Base-by-base conservation (phyloP, 2,797 vertebrate genomes). In the Cephalopachus bancanus region DNA sequence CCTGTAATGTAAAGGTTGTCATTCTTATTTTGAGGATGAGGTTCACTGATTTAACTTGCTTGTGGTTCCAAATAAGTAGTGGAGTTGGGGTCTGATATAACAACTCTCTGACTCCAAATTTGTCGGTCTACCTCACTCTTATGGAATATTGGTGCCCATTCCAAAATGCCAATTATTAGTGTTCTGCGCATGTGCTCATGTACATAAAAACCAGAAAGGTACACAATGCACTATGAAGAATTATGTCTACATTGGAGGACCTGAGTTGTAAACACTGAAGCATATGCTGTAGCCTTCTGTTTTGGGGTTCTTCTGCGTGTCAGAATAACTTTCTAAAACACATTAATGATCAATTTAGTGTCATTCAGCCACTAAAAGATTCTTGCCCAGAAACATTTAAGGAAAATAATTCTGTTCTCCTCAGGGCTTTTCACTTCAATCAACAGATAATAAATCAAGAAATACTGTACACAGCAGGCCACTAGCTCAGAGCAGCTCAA, bases 361-460 rank as follows among this genome's bases (percentile, higher is more conserved):
- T 92, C 92, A 81, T 97, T 86, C 81, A 93, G 60, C 55, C 59
- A 76, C 81, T 95, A 91, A 94, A 91, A 91, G 85, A 30, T 80
- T 95, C 10, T 4, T 84, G 92, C 86, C 79, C 76, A 83, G 83
- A 97, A 97, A 95, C 76, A 93, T 97, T 96, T 97, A 96, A 96
- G 85, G 75, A 90, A 96, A 89, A 86, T 92, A 95, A 91, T 94
- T 95, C 49, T 95, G 44, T 6, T 84, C 60, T 95, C 80, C 65
- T 83, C 26, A 62, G 79, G 37, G 59, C 84, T 96, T 97, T 97
- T 91, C 71, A 89, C 83, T 97, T 95, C 92, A 96, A 96, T 95
- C 95, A 96, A 86, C 59, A 96, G 94, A 92, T 86, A 92, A 94
- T 95, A 96, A 95, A 95, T 96, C 84, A 96, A 97, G 95, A 89